Conservation (phyloP, 2,888 invertebrate genomes). For the Callimorpha dominula region DNA sequence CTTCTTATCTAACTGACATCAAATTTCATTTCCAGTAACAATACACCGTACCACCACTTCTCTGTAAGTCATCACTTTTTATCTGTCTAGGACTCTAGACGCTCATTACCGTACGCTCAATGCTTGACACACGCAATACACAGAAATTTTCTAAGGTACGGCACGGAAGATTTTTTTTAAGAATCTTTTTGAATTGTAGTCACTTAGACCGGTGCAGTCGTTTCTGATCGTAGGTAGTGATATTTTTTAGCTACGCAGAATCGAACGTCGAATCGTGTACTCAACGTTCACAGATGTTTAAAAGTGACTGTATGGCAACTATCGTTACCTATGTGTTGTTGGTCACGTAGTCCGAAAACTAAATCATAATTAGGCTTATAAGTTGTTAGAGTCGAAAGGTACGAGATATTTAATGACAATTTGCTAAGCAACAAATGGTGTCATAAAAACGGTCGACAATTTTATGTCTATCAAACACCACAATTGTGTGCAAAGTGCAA, state of each 20-base stretch:
- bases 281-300: not conserved
- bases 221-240: not conserved
- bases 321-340: not conserved
- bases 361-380: not conserved
- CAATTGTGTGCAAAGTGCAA: not conserved
- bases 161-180: too few relatives aligned
- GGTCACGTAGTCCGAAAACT: not conserved
- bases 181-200: too few relatives aligned
- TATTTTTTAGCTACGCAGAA: not conserved
- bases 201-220: not conserved
- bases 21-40: conserved; percentile 14
- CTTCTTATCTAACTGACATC: conserved; percentile 42
- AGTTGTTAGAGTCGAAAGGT: not conserved
- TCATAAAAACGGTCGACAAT: not conserved
- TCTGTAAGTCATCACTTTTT: not conserved
- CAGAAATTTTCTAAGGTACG: not conserved
- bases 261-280: not conserved
- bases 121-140: not conserved
- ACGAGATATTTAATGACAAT: not conserved
- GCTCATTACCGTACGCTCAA: not conserved
- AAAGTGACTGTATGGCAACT: not conserved
- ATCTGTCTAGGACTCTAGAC: not conserved
- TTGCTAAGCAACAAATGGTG: not conserved
- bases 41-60: not conserved
- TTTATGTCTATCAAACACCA: not conserved